These are phyloP conservation scores for Corythoichthys intestinalis DNA, from an alignment of 2,113 vertebrate genomes.

Conservation along the genomic window DNA sequence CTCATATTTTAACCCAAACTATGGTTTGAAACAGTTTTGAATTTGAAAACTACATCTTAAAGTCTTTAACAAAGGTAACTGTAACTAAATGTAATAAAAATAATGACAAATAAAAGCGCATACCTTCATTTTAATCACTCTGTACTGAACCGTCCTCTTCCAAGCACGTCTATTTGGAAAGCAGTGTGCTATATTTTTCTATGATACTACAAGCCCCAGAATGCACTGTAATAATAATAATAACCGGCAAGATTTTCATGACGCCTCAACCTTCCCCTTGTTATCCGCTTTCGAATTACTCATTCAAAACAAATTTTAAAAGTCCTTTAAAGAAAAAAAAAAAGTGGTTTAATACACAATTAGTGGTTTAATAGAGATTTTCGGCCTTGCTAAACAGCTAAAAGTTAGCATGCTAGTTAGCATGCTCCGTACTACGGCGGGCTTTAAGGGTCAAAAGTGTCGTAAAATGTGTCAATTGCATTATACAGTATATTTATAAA, in stretches of 20 bases:
- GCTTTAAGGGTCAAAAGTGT: background rate
- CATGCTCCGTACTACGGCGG: background rate
- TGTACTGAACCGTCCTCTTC: too few species aligned
- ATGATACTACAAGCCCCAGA: background rate
- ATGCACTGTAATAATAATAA: background rate
- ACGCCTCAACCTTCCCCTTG: background rate
- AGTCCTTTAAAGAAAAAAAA: background rate
- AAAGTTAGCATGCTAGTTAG: background rate
- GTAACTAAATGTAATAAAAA: too few species aligned
- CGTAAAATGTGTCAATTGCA: too few species aligned
- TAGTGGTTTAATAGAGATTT: background rate
- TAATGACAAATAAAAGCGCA: too few species aligned
- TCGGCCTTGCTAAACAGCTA: background rate
- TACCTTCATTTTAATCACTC: too few species aligned
- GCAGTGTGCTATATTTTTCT: too few species aligned
- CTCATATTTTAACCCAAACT: too few species aligned
- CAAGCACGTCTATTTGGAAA: too few species aligned
- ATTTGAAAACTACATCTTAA: too few species aligned
- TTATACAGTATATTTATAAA: too few species aligned
- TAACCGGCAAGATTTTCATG: background rate
- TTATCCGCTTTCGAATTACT: background rate
- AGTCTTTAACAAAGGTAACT: too few species aligned
- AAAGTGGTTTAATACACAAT: background rate
- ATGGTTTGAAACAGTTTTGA: too few species aligned
- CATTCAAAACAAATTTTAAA: background rate